Evolutionary conservation across 2,113 vertebrate species (phyloP).

Genomic region (Empidonax alnorum): DNA sequence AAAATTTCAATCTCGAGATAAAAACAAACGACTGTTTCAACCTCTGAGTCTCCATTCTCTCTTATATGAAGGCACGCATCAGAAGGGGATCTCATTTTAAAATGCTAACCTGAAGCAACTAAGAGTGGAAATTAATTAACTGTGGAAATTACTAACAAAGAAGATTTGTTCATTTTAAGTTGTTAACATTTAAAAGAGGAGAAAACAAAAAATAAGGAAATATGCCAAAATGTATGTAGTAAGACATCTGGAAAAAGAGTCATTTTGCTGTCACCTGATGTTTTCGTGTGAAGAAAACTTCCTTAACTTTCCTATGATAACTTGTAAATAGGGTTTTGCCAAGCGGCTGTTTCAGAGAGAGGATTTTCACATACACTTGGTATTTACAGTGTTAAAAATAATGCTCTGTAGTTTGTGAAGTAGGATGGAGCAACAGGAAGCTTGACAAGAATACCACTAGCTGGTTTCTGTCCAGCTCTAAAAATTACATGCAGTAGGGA

Average conservation of each 20-base stretch:
- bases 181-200: background rate
- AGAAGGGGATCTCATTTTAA: background rate
- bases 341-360: background rate
- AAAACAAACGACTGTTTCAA: background rate
- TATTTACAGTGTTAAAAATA: slow-evolving; percentile 45
- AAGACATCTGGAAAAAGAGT: background rate
- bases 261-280: background rate
- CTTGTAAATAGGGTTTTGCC: background rate
- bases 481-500: background rate
- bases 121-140: background rate
- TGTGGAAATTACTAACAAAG: background rate
- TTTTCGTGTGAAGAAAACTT: background rate
- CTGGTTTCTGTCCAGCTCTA: slow-evolving; percentile 29
- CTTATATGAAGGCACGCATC: background rate
- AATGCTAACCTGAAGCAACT: background rate
- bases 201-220: background rate
- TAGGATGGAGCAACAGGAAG: background rate
- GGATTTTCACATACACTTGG: slow-evolving; percentile 2
- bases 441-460: slow-evolving; percentile 25
- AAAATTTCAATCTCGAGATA: background rate
- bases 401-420: background rate
- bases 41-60: background rate
- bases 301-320: background rate
- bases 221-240: background rate
- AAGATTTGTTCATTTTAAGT: background rate